Evolutionary conservation across 2,113 vertebrate genomes (phyloP).

Genomic region (Cyanistes caeruleus): DNA sequence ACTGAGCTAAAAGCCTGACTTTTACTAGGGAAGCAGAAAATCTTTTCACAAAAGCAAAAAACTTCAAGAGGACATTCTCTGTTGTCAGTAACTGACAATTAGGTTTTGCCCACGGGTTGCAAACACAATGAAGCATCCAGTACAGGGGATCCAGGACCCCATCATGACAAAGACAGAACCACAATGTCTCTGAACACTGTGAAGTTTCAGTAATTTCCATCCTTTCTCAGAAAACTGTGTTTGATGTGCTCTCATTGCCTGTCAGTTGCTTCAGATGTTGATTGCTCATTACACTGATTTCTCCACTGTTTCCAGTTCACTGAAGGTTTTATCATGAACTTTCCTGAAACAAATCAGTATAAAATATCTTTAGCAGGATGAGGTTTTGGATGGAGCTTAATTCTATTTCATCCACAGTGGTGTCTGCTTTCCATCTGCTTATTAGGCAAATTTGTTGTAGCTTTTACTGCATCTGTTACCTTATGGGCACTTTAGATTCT

Average conservation of each 20-base stretch:
- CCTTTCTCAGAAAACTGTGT: not conserved
- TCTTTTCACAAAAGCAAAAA: not conserved
- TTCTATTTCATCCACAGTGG: not conserved
- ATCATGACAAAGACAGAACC: not conserved
- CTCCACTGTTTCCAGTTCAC: not conserved
- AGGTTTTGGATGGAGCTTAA: not conserved
- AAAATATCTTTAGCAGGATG: not conserved
- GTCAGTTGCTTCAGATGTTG: not conserved
- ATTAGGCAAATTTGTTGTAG: not conserved
- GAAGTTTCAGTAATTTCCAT: not conserved
- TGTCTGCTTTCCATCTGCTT: not conserved
- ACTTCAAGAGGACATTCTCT: not conserved
- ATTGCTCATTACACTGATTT: constrained; percentile 22
- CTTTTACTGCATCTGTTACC: not conserved
- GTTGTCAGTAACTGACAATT: not conserved
- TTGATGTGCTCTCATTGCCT: not conserved
- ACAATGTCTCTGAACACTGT: not conserved
- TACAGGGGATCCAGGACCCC: not conserved
- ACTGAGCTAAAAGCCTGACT: not conserved
- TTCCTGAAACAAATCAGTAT: not conserved
- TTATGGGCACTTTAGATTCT: not conserved
- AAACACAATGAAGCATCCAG: not conserved
- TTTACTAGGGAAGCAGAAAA: not conserved
- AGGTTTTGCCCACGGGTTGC: not conserved
- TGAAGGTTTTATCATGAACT: not conserved